A percentile compares a stretch with the other conserved stretches of the same genome.
These are phyloP conservation scores for Maniola hyperantus DNA, from an alignment of 2,888 invertebrate species.

Conservation along the genomic window DNA sequence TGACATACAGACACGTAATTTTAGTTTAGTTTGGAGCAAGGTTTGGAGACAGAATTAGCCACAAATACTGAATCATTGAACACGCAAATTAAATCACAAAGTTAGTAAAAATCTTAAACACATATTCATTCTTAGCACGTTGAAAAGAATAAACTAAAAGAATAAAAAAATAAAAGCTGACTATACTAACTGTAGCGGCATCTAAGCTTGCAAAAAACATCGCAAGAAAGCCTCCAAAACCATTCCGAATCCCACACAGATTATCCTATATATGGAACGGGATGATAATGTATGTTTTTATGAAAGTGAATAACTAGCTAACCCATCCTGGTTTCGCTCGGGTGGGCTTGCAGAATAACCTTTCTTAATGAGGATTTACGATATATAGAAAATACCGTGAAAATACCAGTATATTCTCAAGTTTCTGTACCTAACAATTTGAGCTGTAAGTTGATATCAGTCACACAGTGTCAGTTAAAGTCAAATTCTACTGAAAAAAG, in stretches of 20 bases:
- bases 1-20: too few relatives aligned
- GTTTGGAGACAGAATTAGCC: too few relatives aligned
- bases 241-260: conserved; percentile 41
- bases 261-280: conserved; percentile 11
- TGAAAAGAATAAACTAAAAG: conserved; percentile 10
- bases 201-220: conserved; percentile 42
- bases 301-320: neutral
- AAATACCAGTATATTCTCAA: too few relatives aligned
- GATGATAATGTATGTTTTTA: conserved; percentile 25
- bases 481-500: too few relatives aligned
- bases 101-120: neutral
- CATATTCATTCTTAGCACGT: neutral
- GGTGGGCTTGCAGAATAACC: too few relatives aligned
- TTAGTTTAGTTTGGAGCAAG: too few relatives aligned
- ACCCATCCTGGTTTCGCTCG: too few relatives aligned
- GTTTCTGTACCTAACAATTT: too few relatives aligned
- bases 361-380: too few relatives aligned
- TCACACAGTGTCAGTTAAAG: too few relatives aligned
- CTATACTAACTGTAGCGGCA: conserved; percentile 44
- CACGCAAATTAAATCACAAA: neutral
- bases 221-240: conserved; percentile 31
- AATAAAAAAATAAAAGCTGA: conserved; percentile 34
- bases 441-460: too few relatives aligned
- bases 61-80: neutral
- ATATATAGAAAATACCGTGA: too few relatives aligned